phyloP scores from a whole-genome alignment of 2,888 invertebrate species.

The Zaprionus lineosus region DNA sequence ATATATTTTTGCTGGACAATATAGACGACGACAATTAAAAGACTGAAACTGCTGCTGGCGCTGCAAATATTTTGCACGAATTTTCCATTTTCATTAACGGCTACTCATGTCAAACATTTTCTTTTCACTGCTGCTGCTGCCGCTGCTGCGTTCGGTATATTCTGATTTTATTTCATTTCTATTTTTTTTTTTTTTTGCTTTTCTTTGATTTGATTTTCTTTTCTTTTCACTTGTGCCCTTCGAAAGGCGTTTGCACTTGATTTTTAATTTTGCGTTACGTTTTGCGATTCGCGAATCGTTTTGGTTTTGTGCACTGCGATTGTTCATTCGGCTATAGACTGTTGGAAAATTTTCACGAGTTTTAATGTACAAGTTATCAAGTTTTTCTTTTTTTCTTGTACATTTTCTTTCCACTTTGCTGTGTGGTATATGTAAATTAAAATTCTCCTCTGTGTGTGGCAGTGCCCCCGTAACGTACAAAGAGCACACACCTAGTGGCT shows the following conservation, averaged over 20 bases:
- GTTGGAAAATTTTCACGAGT: conserved; percentile 58
- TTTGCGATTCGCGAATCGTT: conserved; percentile 23
- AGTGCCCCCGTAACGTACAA: conserved; percentile 73
- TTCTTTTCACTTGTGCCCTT: conserved; percentile 11
- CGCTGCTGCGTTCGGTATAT: conserved; percentile 19
- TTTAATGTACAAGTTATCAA: conserved; percentile 45
- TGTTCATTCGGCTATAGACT: conserved; percentile 30
- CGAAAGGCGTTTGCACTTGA: conserved; percentile 39
- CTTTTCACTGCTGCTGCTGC: conserved; percentile 49
- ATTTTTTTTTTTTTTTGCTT: conserved; percentile 6
- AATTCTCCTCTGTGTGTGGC: conserved; percentile 67
- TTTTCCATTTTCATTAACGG: conserved; percentile 34
- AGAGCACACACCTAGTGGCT: conserved; percentile 77
- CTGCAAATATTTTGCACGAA: conserved; percentile 47
- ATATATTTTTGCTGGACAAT: conserved; percentile 62
- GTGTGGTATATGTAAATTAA: conserved; percentile 68
- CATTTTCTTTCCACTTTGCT: conserved; percentile 48
- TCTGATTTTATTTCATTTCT: conserved; percentile 10
- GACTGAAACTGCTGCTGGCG: conserved; percentile 29
- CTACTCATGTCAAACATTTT: too few species aligned
- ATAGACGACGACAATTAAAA: conserved; percentile 24
- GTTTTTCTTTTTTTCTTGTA: conserved; percentile 65
- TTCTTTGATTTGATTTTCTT: conserved; percentile 15
- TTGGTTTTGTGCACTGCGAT: conserved; percentile 34
- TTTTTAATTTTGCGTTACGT: conserved; percentile 33